These are phyloP conservation scores for Gorsachius magnificus DNA, from an alignment of 2,797 vertebrate genomes.

Conservation along the genomic window DNA sequence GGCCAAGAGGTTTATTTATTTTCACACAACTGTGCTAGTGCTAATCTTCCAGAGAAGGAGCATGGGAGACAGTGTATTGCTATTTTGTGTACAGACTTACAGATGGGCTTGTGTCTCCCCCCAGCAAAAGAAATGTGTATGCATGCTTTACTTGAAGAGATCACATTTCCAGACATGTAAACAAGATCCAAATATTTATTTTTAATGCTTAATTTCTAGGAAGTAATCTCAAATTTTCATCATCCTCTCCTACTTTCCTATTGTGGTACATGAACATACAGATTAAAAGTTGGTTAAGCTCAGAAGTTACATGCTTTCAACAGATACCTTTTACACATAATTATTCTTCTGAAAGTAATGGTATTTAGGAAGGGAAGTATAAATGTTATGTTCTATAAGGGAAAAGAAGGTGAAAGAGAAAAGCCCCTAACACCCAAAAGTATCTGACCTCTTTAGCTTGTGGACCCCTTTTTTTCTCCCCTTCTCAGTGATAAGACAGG, in stretches of 20 bases:
- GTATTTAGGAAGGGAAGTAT: background rate
- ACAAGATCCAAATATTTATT: background rate
- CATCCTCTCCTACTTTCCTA: background rate
- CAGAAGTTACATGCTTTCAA: background rate
- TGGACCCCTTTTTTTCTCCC: fast-evolving
- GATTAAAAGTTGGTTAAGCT: background rate
- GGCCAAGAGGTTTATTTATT: background rate
- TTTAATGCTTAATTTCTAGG: background rate
- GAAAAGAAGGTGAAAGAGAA: background rate
- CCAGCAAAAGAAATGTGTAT: background rate
- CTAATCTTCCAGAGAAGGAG: background rate
- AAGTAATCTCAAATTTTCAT: background rate
- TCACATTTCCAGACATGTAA: background rate
- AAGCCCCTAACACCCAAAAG: fast-evolving
- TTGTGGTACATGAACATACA: fast-evolving
- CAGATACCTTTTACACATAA: background rate
- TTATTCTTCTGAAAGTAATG: background rate
- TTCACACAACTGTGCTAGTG: background rate
- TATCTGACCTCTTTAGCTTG: background rate
- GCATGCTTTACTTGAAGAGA: background rate
- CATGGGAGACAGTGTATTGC: background rate
- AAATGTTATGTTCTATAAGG: background rate
- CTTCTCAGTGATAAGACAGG: background rate
- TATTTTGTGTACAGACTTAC: background rate
- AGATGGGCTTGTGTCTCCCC: fast-evolving